phyloP scores from a whole-genome alignment of 2,797 vertebrate species.

The Rhinichthys osculus region DNA sequence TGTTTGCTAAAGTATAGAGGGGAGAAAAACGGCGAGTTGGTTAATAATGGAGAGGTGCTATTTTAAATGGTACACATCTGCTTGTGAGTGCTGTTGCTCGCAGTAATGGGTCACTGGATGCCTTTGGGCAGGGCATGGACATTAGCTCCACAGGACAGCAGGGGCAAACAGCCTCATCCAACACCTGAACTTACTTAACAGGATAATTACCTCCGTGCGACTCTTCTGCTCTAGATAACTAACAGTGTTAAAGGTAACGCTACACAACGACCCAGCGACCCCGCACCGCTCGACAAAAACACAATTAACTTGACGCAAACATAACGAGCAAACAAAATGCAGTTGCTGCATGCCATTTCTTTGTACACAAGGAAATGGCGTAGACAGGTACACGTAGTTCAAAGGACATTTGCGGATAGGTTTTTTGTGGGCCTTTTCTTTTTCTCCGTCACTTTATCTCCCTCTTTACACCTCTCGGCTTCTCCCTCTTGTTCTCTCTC shows the following conservation, averaged over 20 bases:
- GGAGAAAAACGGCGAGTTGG: conserved; percentile 20
- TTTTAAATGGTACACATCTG: conserved; percentile 59
- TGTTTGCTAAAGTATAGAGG: conserved; percentile 14
- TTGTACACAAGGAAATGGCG: conserved; percentile 10
- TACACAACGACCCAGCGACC: conserved; percentile 64
- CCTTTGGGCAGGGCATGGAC: conserved; percentile 58
- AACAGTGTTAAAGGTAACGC: conserved; percentile 62
- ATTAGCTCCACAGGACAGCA: conserved; percentile 55
- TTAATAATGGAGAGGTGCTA: conserved; percentile 43
- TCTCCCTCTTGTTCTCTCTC: conserved; percentile 63
- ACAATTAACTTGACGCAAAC: conserved; percentile 48
- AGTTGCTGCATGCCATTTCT: conserved; percentile 1
- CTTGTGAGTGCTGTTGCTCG: conserved; percentile 53
- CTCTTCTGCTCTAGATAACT: conserved; percentile 76
- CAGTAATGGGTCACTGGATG: conserved; percentile 51
- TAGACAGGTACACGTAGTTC: conserved; percentile 5
- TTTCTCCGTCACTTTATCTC: conserved; percentile 58
- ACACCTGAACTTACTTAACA: conserved; percentile 76
- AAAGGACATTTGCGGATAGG: conserved; percentile 7
- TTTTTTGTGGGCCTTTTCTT: conserved; percentile 15
- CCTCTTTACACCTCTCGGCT: conserved; percentile 55
- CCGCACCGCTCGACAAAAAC: conserved; percentile 32
- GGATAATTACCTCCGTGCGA: conserved; percentile 74
- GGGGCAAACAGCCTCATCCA: conserved; percentile 64
- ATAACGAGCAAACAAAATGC: conserved; percentile 14